Evolutionary conservation across 1,140 invertebrate species (phyloP).

Genomic region (Platyscapa corneri): DNA sequence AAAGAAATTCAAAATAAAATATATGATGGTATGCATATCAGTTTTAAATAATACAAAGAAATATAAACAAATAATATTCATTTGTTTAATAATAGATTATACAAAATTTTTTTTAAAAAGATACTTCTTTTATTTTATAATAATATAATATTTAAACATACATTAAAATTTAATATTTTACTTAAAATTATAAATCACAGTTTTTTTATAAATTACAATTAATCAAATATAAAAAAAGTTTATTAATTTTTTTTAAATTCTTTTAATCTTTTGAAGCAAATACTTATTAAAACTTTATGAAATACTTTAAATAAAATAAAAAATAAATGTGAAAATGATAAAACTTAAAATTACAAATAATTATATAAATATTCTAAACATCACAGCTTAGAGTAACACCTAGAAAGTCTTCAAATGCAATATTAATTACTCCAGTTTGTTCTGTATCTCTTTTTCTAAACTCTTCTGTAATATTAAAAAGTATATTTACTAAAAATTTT

Average conservation of each 20-base stretch:
- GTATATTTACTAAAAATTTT: conserved; percentile 8
- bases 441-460: conserved; percentile 84
- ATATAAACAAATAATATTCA: neutral
- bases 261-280: neutral
- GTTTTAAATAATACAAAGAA: neutral
- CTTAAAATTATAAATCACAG: conserved; percentile 44
- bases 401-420: conserved; percentile 91
- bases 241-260: neutral
- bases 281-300: neutral
- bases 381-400: conserved; percentile 83
- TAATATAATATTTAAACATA: neutral
- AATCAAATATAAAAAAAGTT: neutral
- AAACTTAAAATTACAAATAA: neutral
- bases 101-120: neutral
- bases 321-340: neutral
- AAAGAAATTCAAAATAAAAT: neutral
- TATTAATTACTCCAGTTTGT: conserved; percentile 84
- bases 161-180: conserved; percentile 19
- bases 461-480: conserved; percentile 77
- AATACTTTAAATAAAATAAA: neutral
- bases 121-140: conserved; percentile 14
- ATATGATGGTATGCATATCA: too few relatives aligned
- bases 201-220: neutral
- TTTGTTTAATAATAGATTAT: neutral
- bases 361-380: conserved; percentile 68